A percentile compares a stretch with the other conserved stretches of the same genome.
phyloP scores from a whole-genome alignment of 2,113 vertebrate species.

The Arothron firmamentum region DNA sequence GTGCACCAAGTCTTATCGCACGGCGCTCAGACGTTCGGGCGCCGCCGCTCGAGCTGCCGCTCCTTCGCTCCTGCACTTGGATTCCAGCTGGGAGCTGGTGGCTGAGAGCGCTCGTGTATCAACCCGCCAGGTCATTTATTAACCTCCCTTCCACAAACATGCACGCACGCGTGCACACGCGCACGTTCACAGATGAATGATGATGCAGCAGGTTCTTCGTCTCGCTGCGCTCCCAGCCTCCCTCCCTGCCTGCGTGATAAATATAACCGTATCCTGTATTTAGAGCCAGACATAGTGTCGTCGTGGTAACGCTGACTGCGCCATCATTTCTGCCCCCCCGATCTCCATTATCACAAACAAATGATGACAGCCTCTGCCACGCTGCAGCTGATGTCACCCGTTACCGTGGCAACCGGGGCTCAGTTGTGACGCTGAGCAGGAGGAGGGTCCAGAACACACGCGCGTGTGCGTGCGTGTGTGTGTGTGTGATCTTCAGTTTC shows the following conservation, averaged over 20 bases:
- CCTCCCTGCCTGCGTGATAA: not conserved
- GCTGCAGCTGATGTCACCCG: slow-evolving; percentile 74
- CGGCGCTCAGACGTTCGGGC: slow-evolving; percentile 7
- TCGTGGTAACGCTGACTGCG: slow-evolving; percentile 54
- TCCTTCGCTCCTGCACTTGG: no score
- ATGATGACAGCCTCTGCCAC: slow-evolving; percentile 63
- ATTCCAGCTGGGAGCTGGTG: no score
- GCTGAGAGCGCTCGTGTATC: not conserved
- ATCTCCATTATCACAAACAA: slow-evolving; percentile 50
- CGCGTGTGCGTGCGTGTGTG: slow-evolving; percentile 1
- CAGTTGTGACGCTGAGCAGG: slow-evolving; percentile 58
- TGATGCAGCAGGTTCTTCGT: not conserved
- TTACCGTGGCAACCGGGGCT: slow-evolving; percentile 72
- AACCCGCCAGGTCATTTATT: slow-evolving; percentile 3
- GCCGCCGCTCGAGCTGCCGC: no score
- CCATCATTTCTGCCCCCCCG: slow-evolving; percentile 11
- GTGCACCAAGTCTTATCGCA: slow-evolving; percentile 20
- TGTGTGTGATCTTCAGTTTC: slow-evolving; percentile 1
- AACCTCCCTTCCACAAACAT: not conserved
- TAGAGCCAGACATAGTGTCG: slow-evolving; percentile 38
- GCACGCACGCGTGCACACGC: not conserved
- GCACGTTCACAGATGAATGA: not conserved
- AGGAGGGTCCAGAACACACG: not conserved
- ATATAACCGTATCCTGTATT: not conserved
- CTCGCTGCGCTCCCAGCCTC: not conserved